Evolutionary conservation across 1,140 invertebrate species (phyloP).

Genomic region (Ruditapes philippinarum): DNA sequence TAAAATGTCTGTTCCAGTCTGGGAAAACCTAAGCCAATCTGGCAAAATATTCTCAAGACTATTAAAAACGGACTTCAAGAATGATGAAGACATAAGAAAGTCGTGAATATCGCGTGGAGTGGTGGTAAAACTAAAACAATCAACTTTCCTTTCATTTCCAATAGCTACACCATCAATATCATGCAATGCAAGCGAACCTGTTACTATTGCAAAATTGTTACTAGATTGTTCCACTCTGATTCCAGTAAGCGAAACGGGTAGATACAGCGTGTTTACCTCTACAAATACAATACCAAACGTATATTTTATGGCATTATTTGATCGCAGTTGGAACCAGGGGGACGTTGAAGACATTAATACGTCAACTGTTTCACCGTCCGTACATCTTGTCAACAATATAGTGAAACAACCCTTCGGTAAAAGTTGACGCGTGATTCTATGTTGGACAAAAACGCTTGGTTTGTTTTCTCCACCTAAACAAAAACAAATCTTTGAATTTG

Average conservation of each 20-base stretch:
- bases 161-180: not conserved
- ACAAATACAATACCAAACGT: slow-evolving; percentile 54
- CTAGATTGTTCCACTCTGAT: not conserved
- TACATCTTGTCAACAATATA: slow-evolving; percentile 37
- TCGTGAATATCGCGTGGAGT: slow-evolving; percentile 37
- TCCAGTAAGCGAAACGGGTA: slow-evolving; percentile 45
- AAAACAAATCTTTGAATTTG: not conserved
- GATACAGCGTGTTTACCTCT: slow-evolving; percentile 28
- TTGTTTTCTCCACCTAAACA: not conserved
- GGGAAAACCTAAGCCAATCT: slow-evolving; percentile 41
- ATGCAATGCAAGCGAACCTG: not conserved
- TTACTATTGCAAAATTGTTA: not conserved
- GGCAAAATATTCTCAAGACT: slow-evolving; percentile 28
- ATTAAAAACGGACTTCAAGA: slow-evolving; percentile 29
- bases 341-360: slow-evolving; percentile 51
- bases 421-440: slow-evolving; percentile 10
- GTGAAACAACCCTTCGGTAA: slow-evolving; percentile 44
- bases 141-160: not conserved
- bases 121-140: slow-evolving; percentile 12
- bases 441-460: not conserved
- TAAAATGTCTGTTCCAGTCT: slow-evolving; percentile 13
- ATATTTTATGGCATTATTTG: not conserved
- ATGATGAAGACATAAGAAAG: slow-evolving; percentile 29
- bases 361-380: slow-evolving; percentile 12
- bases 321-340: slow-evolving; percentile 8